Evolutionary conservation across 2,797 vertebrate species (phyloP).

Genomic region (Epinephelus awoara): DNA sequence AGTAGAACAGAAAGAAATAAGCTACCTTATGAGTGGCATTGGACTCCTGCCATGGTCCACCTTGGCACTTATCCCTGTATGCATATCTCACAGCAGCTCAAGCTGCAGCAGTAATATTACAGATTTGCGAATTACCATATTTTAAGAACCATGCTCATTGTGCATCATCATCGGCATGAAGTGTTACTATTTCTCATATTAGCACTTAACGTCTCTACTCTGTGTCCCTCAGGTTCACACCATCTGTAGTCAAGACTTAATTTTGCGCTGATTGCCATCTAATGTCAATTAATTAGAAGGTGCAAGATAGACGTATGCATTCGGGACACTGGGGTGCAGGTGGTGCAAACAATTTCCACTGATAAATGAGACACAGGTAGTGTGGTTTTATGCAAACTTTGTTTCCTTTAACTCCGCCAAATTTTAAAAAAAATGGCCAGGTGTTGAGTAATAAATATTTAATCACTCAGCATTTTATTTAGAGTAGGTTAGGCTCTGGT

Average conservation of each 20-base stretch:
- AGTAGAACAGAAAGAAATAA: constrained; percentile 46
- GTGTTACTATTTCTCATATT: constrained; percentile 39
- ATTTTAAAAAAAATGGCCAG: constrained; percentile 16
- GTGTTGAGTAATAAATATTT: constrained; percentile 48
- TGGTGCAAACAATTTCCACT: constrained; percentile 42
- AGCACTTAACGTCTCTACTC: constrained; percentile 19
- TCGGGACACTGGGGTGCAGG: constrained; percentile 38
- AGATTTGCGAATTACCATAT: constrained; percentile 21
- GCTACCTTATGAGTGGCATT: constrained; percentile 47
- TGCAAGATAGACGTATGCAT: constrained; percentile 27
- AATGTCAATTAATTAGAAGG: constrained; percentile 57
- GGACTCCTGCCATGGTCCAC: constrained; percentile 58
- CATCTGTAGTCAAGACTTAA: constrained; percentile 39
- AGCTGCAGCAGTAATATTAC: constrained; percentile 23
- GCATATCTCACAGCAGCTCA: constrained; percentile 49
- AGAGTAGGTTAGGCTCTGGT: neutral
- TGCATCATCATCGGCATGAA: neutral
- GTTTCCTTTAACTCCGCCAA: constrained; percentile 9
- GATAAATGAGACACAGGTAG: constrained; percentile 24
- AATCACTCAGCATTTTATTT: constrained; percentile 16
- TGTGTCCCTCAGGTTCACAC: constrained; percentile 36
- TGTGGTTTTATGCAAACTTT: constrained; percentile 27
- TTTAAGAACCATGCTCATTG: neutral
- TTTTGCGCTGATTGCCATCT: constrained; percentile 46
- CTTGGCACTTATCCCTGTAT: constrained; percentile 45